These are phyloP conservation scores for Carcina quercana DNA, from an alignment of 2,888 invertebrate species.

Conservation along the genomic window DNA sequence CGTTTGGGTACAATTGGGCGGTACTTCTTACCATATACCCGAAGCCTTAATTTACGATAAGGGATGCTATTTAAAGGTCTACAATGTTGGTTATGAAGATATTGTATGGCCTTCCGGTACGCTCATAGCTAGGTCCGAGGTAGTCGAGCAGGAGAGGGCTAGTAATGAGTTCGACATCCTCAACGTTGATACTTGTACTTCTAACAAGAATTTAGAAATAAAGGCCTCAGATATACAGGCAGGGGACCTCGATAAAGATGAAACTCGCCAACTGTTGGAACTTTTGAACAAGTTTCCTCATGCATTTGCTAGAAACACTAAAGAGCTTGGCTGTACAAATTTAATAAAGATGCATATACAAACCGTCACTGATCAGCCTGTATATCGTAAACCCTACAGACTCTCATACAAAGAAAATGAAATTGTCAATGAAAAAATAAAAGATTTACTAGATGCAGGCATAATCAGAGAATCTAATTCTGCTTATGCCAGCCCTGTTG, in stretches of 20 bases:
- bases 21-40: background rate
- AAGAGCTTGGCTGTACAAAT: background rate
- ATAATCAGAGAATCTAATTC: slow-evolving; percentile 5
- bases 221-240: background rate
- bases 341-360: slow-evolving; percentile 2
- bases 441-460: slow-evolving; percentile 1
- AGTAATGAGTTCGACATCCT: too few species aligned
- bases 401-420: slow-evolving; percentile 1
- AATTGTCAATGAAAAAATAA: slow-evolving; percentile 1
- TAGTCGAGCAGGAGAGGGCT: background rate
- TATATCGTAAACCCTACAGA: slow-evolving; percentile 6
- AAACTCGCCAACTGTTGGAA: background rate
- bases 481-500: slow-evolving; percentile 2
- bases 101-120: background rate
- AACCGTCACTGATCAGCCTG: slow-evolving; percentile 4
- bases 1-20: background rate
- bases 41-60: background rate
- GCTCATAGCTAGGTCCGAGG: background rate
- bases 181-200: too few species aligned
- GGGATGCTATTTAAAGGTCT: background rate
- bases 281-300: background rate
- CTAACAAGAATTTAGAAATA: background rate
- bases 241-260: background rate
- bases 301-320: background rate
- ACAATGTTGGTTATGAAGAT: background rate